Conservation (phyloP, 2,113 vertebrate genomes). For the Ailuropoda melanoleuca region DNA sequence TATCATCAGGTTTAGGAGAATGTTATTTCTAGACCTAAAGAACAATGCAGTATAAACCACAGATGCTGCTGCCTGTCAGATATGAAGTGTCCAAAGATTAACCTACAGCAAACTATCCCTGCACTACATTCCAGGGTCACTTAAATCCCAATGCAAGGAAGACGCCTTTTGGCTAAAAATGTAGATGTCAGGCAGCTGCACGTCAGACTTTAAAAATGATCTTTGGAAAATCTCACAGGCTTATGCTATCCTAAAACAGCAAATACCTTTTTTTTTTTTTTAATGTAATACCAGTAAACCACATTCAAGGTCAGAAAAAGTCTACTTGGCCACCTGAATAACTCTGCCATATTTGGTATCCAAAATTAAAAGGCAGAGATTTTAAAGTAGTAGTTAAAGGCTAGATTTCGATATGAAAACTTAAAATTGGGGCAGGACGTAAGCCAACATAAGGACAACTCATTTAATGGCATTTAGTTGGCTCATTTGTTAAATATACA, state of each 20-base stretch:
- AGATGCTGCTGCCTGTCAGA: conserved; percentile 29
- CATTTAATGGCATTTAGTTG: conserved; percentile 36
- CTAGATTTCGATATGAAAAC: conserved; percentile 57
- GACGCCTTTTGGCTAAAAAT: conserved; percentile 51
- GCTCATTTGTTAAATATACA: conserved; percentile 48
- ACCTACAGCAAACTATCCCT: neutral
- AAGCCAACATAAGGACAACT: conserved; percentile 59
- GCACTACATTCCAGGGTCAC: neutral
- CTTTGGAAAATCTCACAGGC: conserved; percentile 18
- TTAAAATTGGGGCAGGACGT: conserved; percentile 38
- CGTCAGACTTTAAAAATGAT: conserved; percentile 50
- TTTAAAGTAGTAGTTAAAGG: conserved; percentile 68
- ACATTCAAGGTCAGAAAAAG: conserved; percentile 66
- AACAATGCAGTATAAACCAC: neutral
- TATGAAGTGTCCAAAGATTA: neutral
- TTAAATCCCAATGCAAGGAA: conserved; percentile 30
- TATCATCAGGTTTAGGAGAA: conserved; percentile 8
- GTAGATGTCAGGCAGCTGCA: conserved; percentile 41
- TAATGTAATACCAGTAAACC: conserved; percentile 53
- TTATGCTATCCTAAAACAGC: neutral
- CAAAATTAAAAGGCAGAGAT: conserved; percentile 73
- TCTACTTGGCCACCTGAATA: conserved; percentile 53
- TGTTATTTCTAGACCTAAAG: conserved; percentile 9
- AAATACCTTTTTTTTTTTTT: neutral
- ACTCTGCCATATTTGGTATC: conserved; percentile 39